Percentiles rank a stretch among this genome's conserved stretches.
These are phyloP conservation scores for Stercorarius parasiticus DNA, from an alignment of 2,113 vertebrate genomes.

Conservation along the genomic window DNA sequence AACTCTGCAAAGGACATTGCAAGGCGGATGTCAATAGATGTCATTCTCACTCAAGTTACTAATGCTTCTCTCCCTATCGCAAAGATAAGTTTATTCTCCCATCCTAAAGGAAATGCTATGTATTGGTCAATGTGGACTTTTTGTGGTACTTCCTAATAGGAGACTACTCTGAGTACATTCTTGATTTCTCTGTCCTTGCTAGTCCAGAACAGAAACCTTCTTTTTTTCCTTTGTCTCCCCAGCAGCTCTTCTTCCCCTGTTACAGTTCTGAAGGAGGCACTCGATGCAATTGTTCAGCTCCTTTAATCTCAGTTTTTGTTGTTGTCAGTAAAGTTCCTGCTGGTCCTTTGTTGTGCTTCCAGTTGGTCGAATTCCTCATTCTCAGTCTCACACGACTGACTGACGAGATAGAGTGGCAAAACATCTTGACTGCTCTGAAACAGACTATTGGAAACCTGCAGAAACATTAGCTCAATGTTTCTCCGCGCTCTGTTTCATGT, in stretches of 20 bases:
- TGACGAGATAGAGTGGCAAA: slow-evolving; percentile 5
- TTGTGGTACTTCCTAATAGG: not conserved
- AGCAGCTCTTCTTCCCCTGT: not conserved
- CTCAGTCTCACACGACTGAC: not conserved
- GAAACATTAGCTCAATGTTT: not conserved
- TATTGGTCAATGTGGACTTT: not conserved
- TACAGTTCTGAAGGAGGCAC: not conserved
- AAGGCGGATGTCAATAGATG: not conserved
- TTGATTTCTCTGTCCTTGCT: not conserved
- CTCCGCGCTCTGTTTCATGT: not conserved
- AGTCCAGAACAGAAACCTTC: not conserved
- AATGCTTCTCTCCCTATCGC: not conserved
- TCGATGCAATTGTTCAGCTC: not conserved
- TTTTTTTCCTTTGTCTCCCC: not conserved
- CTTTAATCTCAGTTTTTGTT: not conserved
- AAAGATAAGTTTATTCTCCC: not conserved
- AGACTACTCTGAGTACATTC: not conserved
- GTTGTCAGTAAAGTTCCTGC: not conserved
- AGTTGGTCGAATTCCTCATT: not conserved
- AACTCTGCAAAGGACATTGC: not conserved
- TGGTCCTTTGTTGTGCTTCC: slow-evolving; percentile 7
- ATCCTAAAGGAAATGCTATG: not conserved
- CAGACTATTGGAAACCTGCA: not conserved
- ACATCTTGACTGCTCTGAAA: not conserved
- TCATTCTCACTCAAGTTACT: not conserved